phyloP scores from a whole-genome alignment of 2,888 invertebrate species.

The Drosophila mettleri region DNA sequence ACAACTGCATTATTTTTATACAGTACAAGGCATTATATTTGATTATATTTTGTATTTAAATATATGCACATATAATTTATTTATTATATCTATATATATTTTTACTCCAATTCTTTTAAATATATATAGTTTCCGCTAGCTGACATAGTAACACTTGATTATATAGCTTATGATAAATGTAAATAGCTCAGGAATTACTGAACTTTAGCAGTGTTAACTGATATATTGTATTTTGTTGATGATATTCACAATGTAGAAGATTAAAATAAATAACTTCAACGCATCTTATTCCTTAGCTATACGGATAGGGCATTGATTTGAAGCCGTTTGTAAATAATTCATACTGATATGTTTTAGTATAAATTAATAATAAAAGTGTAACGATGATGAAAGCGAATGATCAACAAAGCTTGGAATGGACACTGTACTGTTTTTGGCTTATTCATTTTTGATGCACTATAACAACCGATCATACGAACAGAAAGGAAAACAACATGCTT shows the following conservation, averaged over 20 bases:
- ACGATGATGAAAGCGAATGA: slow-evolving; percentile 20
- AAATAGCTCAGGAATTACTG: slow-evolving; percentile 20
- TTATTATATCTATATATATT: slow-evolving; percentile 33
- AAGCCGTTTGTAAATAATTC: slow-evolving; percentile 36
- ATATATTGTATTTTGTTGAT: slow-evolving; percentile 39
- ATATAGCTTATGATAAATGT: slow-evolving; percentile 32
- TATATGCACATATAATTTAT: slow-evolving; percentile 36
- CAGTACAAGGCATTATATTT: slow-evolving; percentile 38
- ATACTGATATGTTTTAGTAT: slow-evolving; percentile 64
- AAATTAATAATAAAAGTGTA: slow-evolving; percentile 31
- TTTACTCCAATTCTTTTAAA: slow-evolving; percentile 22
- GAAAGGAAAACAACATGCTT: slow-evolving; percentile 18
- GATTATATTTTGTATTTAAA: slow-evolving; percentile 26
- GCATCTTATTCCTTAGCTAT: slow-evolving; percentile 30
- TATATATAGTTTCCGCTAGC: slow-evolving; percentile 49
- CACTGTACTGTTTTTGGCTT: slow-evolving; percentile 18
- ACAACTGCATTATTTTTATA: slow-evolving; percentile 3
- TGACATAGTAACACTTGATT: slow-evolving; percentile 51
- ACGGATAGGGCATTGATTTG: slow-evolving; percentile 44
- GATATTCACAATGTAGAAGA: slow-evolving; percentile 54
- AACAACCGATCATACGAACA: slow-evolving; percentile 42
- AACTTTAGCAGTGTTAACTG: slow-evolving; percentile 32
- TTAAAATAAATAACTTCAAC: slow-evolving; percentile 16
- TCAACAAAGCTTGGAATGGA: slow-evolving; percentile 44
- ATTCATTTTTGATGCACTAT: slow-evolving; percentile 22